Base-by-base conservation (phyloP, 1,140 invertebrate genomes). In the Anagrus nilaparvatae region DNA sequence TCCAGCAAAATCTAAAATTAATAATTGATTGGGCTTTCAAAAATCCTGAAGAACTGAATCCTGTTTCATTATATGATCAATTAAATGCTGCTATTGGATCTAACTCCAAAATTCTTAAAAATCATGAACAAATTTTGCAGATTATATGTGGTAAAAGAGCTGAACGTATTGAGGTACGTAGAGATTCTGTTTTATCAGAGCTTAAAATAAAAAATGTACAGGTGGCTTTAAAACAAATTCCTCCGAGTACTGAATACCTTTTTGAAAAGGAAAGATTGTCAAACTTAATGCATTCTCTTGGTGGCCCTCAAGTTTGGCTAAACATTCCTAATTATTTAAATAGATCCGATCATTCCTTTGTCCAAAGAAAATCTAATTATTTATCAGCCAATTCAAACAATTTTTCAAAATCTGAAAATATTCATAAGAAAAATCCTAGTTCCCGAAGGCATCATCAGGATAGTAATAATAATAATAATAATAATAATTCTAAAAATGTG, bases 141-240 rank as follows among this genome's bases (percentile, higher is more conserved):
- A 42, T 57, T 14, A 46, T 59, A 19, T 56, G 53, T 47, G 53
- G 57, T 7, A 55, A 55, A 42, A 41, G 54, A 16, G 48, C 56
- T 0, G 49, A 57, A 30, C 53, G 51, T 18, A 48, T 57, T 14
- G 53, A 60, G 18, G 17, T 16, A 8, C 39, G 57, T 37, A 28
- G 59, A n/a, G 52, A 58, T 12, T n/a, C n/a, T n/a, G n/a, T n/a
- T n/a, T n/a, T n/a, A n/a, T n/a, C n/a, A n/a, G n/a, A n/a, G n/a
- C n/a, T 49, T 12, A 43, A 32, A 8, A 54, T 50, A 33, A 45
- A 40, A 5, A 49, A 47, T 14, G 40, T 52, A 27, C 49, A 48
- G 20, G 46, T 43, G 18, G 47, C 49, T 3, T 20, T 56, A 19
- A 39, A 33, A 16, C n/a, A n/a, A n/a, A n/a, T n/a, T n/a, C n/a